phyloP scores from a whole-genome alignment of 2,113 vertebrate species.

The Gorsachius goisagi region DNA sequence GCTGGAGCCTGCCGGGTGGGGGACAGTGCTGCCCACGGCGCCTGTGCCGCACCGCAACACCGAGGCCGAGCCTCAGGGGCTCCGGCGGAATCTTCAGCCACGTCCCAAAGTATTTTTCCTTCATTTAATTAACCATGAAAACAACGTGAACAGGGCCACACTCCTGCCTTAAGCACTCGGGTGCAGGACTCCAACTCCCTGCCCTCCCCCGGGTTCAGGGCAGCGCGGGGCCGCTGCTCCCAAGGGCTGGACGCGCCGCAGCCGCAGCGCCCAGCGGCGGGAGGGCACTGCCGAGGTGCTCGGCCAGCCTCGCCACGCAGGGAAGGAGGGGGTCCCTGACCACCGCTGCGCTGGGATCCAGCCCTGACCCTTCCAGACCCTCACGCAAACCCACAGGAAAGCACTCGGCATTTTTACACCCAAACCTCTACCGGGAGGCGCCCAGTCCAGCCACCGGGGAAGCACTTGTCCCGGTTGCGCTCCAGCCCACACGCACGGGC shows the following conservation, averaged over 20 bases:
- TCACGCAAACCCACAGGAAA: not conserved
- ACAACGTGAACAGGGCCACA: not conserved
- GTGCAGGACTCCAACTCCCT: not conserved
- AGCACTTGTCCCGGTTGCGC: not conserved
- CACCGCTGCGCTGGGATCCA: not conserved
- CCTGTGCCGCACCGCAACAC: rapidly evolving
- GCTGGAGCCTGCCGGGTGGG: not conserved
- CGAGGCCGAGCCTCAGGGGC: not conserved
- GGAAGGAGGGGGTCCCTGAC: not conserved
- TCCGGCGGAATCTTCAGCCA: not conserved
- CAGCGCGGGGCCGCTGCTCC: not conserved
- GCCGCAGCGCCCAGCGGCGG: not conserved
- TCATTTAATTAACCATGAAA: not conserved
- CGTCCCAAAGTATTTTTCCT: not conserved
- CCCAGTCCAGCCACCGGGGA: not conserved
- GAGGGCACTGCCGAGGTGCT: not conserved
- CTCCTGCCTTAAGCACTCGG: not conserved
- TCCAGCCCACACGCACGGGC: not conserved
- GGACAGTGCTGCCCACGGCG: not conserved
- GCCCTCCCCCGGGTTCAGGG: not conserved
- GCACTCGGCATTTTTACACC: not conserved
- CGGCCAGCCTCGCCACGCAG: not conserved
- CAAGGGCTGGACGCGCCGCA: not conserved
- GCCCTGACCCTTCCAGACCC: not conserved
- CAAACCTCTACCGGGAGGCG: not conserved